Base-by-base conservation (phyloP, 2,888 invertebrate species). In the Blastobasis adustella region DNA sequence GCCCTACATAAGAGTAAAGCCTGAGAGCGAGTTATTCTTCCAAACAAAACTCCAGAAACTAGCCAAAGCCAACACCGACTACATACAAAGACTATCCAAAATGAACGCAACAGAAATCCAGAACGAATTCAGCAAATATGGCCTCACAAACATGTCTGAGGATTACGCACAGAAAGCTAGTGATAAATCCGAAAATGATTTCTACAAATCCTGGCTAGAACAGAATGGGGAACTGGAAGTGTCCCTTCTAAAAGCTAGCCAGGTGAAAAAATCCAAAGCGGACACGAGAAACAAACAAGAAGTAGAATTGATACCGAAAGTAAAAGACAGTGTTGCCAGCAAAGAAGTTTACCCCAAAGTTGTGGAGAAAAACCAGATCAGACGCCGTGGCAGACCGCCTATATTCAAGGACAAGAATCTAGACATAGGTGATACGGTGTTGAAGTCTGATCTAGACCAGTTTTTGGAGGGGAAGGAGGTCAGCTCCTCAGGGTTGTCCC, bases 161-260 rank as follows among this genome's bases (percentile, higher is more conserved):
- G 67, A 66, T 0, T 65, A 66, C 5, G 49, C 54, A 1, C 74
- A 74, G 6, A 80, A 82, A 54, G 61, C 59, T 0, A 56, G 62
- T 0, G 76, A 75, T 0, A 78, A 76, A 63, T 59, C 71, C 0
- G 88, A 87, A 57, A 86, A 89, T 47, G 89, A 89, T 39, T 89
- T 76, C 50, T 86, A 89, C 59, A 89, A 89, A 44, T 79, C 83
- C 0, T 89, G 89, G 89, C 51, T 89, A 0, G 86, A 88, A 49
- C 89, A 89, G 45, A 89, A 89, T 41, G 88, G 89, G 0, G 89
- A 89, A 46, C 53, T 89, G 0, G 89, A 89, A 59, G 89, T 89
- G 0, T 89, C 89, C 0, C 57, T 89, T 0, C 59, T 88, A 0
- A 82, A 77, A 67, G 84, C 79, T 0, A 82, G 64, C 47, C 85